A percentile compares a stretch with the other conserved stretches of the same genome.
Conservation (phyloP, 2,797 vertebrate species). For the Threskiornis aethiopicus region DNA sequence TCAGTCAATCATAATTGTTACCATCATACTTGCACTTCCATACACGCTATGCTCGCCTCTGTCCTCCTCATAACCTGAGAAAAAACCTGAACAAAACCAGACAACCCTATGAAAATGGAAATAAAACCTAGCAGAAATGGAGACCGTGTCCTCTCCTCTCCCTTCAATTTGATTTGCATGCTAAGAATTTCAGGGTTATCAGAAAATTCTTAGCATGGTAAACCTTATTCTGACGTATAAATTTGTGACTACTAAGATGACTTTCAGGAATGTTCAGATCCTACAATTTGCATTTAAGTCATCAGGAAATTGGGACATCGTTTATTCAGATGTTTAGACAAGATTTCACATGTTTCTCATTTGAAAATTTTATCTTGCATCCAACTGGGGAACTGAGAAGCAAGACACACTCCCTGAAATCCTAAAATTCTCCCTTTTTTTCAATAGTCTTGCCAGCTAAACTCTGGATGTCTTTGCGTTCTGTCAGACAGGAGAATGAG, state of each 20-base stretch:
- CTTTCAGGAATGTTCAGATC: neutral
- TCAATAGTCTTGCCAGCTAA: slow-evolving; percentile 44
- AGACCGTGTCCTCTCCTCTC: neutral
- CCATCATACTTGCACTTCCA: neutral
- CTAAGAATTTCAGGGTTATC: neutral
- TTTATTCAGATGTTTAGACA: slow-evolving; percentile 17
- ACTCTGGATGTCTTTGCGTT: slow-evolving; percentile 55
- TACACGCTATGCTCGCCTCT: neutral
- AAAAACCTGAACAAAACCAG: neutral
- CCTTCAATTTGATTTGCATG: neutral
- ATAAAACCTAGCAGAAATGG: neutral
- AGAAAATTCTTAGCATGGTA: neutral
- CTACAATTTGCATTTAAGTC: neutral
- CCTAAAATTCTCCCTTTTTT: slow-evolving; percentile 18
- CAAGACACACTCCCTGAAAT: slow-evolving; percentile 29
- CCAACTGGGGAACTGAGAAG: slow-evolving; percentile 1
- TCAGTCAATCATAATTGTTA: neutral
- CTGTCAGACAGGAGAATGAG: slow-evolving; percentile 59
- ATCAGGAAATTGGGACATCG: neutral
- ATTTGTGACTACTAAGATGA: neutral
- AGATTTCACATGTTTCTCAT: slow-evolving; percentile 21
- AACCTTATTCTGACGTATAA: neutral
- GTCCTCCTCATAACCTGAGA: neutral
- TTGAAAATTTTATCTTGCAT: neutral
- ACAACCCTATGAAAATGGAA: neutral